phyloP scores from a whole-genome alignment of 1,140 invertebrate genomes.

The Euwallacea similis region DNA sequence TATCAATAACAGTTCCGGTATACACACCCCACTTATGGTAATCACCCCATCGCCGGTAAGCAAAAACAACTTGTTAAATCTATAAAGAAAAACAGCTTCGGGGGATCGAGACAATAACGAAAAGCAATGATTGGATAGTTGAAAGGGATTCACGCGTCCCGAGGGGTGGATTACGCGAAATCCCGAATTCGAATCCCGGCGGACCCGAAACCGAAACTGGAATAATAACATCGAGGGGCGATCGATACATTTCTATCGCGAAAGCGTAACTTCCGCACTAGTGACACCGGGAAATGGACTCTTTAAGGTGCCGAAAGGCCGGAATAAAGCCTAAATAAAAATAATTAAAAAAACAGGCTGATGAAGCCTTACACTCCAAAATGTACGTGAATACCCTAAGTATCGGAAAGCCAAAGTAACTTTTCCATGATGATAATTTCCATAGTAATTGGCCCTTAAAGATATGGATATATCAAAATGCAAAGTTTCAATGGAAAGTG shows the following conservation, averaged over 20 bases:
- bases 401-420: no score
- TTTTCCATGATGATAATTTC: no score
- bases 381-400: no score
- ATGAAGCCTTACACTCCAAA: no score
- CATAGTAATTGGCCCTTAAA: no score
- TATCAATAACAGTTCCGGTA: no score
- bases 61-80: slow-evolving; percentile 24
- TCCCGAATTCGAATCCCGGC: slow-evolving; percentile 25
- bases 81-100: slow-evolving; percentile 23
- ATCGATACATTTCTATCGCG: slow-evolving; percentile 34
- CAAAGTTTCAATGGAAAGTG: no score
- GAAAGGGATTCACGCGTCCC: slow-evolving; percentile 33
- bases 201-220: slow-evolving; percentile 36
- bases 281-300: slow-evolving; percentile 33
- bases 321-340: slow-evolving; percentile 1
- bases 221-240: slow-evolving; percentile 37
- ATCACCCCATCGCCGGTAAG: not conserved
- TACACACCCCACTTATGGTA: no score
- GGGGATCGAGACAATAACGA: slow-evolving; percentile 27
- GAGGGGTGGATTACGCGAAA: slow-evolving; percentile 35
- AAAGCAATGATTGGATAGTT: slow-evolving; percentile 37
- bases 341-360: no score
- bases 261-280: slow-evolving; percentile 35
- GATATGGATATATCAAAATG: no score
- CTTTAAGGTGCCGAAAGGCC: slow-evolving; percentile 15